Evolutionary conservation across 1,140 invertebrate species (phyloP).

Genomic region (Pogonognathellus flavescens): DNA sequence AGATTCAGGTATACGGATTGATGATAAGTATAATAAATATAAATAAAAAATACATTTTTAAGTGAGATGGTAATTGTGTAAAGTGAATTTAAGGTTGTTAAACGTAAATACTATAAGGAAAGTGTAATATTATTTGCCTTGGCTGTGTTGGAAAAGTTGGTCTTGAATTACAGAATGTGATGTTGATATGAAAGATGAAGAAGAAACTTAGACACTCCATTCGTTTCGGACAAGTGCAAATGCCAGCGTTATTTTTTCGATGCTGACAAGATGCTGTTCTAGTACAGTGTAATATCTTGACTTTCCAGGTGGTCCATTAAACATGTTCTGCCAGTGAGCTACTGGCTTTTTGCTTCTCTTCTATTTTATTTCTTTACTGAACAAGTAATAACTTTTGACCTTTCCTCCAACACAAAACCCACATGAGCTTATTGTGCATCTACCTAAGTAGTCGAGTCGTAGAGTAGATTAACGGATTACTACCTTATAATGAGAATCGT

Average conservation of each 20-base stretch:
- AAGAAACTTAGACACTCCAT: constrained; percentile 58
- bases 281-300: constrained; percentile 31
- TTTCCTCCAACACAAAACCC: constrained; percentile 40
- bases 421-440: not conserved
- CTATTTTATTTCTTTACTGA: constrained; percentile 17
- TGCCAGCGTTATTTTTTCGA: constrained; percentile 53
- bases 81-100: not conserved
- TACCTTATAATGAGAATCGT: too few species aligned
- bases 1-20: too few species aligned
- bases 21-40: too few species aligned
- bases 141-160: not conserved
- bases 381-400: constrained; percentile 47
- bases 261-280: constrained; percentile 58
- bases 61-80: too few species aligned
- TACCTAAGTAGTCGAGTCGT: too few species aligned
- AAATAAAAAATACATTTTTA: too few species aligned
- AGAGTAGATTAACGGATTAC: too few species aligned
- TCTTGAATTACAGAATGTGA: not conserved
- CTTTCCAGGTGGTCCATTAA: constrained; percentile 61
- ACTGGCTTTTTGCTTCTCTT: constrained; percentile 58
- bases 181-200: constrained; percentile 26
- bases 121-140: not conserved
- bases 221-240: constrained; percentile 59
- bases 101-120: not conserved
- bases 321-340: constrained; percentile 57